These are phyloP conservation scores for Adelphocoris suturalis DNA, from an alignment of 2,888 invertebrate genomes.

Conservation along the genomic window DNA sequence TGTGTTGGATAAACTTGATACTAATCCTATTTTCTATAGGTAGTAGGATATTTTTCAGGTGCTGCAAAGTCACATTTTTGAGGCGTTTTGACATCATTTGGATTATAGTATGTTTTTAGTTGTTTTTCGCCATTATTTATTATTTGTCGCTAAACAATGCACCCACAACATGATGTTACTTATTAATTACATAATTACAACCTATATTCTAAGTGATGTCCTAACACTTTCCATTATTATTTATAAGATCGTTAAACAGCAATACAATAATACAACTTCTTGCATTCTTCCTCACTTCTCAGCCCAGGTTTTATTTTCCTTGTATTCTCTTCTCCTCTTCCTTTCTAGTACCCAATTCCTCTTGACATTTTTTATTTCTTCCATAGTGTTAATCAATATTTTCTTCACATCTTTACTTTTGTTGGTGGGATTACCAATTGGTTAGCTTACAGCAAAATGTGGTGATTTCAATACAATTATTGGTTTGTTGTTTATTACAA, in stretches of 20 bases:
- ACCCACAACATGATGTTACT: conserved; percentile 71
- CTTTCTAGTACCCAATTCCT: not conserved
- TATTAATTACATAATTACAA: conserved; percentile 73
- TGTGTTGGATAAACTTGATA: conserved; percentile 15
- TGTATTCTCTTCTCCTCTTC: conserved; percentile 21
- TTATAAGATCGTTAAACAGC: conserved; percentile 55
- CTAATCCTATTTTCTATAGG: conserved; percentile 46
- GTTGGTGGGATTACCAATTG: too few species aligned
- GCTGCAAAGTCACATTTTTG: conserved; percentile 70
- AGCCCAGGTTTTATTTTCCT: conserved; percentile 28
- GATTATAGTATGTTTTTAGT: conserved; percentile 73
- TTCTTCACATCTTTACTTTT: too few species aligned
- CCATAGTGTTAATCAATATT: too few species aligned
- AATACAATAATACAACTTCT: conserved; percentile 38
- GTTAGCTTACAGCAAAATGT: too few species aligned
- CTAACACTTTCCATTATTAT: conserved; percentile 65
- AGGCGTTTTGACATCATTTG: conserved; percentile 75
- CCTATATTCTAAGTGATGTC: conserved; percentile 75
- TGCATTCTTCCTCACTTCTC: conserved; percentile 45
- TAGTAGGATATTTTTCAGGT: conserved; percentile 66
- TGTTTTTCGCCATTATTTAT: conserved; percentile 68
- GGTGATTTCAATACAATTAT: too few species aligned
- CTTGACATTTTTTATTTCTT: not conserved
- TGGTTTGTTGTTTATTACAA: too few species aligned
- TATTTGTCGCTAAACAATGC: conserved; percentile 63